These are phyloP conservation scores for Corythaeola cristata DNA, from an alignment of 2,113 vertebrate species.

Conservation along the genomic window DNA sequence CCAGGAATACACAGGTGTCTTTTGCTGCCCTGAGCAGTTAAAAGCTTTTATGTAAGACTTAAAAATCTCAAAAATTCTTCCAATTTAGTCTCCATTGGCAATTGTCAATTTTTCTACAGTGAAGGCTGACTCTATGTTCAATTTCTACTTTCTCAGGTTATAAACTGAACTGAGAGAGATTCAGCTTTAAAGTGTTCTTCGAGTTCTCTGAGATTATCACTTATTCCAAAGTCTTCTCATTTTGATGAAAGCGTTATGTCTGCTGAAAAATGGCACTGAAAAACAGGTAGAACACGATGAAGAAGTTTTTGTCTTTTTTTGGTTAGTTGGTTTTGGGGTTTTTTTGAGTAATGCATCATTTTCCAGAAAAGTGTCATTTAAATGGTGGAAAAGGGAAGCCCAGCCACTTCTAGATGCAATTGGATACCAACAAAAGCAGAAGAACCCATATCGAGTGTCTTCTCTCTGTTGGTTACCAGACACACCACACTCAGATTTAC, in stretches of 20 bases:
- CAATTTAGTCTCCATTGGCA: not conserved
- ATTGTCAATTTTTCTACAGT: not conserved
- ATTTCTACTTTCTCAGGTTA: not conserved
- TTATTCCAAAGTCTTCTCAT: not conserved
- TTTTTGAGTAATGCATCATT: not conserved
- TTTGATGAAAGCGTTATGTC: not conserved
- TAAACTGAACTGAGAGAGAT: not conserved
- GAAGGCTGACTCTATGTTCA: not conserved
- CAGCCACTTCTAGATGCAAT: not conserved
- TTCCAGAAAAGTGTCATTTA: not conserved
- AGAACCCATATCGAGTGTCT: not conserved
- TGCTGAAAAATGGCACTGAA: not conserved
- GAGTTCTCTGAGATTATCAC: not conserved
- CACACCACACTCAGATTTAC: not conserved
- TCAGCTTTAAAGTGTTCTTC: not conserved
- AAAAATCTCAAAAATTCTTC: not conserved
- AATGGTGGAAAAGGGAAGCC: rapidly evolving
- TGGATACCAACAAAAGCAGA: not conserved
- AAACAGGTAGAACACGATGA: not conserved
- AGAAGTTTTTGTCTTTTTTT: not conserved
- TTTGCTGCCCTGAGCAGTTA: not conserved
- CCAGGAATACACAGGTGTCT: not conserved
- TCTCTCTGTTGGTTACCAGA: not conserved
- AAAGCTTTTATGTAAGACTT: not conserved
- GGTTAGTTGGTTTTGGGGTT: not conserved